Base-by-base conservation (phyloP, 2,113 vertebrate species). In the Heterocephalus glaber region DNA sequence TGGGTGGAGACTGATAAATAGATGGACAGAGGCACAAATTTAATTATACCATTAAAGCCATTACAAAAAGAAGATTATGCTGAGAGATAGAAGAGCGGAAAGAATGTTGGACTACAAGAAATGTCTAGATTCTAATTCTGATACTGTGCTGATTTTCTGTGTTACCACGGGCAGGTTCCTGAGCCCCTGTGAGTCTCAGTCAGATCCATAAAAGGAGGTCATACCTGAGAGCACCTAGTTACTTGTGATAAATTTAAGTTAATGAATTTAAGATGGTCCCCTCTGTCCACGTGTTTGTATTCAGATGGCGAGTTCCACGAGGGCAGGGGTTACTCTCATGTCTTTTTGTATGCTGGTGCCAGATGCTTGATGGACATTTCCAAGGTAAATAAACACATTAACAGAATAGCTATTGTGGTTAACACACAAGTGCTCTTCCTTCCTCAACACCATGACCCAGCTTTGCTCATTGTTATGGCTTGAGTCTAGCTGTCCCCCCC, bases 211-310 rank as follows among this genome's bases (percentile, higher is more conserved):
- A 56, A 38, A 33, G 7, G 12, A 19, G 16, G 22, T 26, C 26
- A 2, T 9, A 3, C 1, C 3, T 6, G 41, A 30, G 4, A 28
- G 10, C 2, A 17, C 20, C 41, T 26, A 33, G 54, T 52, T 44
- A 54, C 19, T 10, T 22, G 72, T 26, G 79, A n/a, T 28, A 8
- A 16, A 14, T 58, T 38, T 12, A 74, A 74, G 70, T 44, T 41
- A n/a, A 14, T 47, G 49, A 61, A 20, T 17, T 33, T 20, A 3
- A 47, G 38, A 33, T 1, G 1, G 1, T 82, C 12, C 38, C 10
- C 19, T 65, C 19, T 54, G 49, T 24, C 38, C 1, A 2, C 19
- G 5, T 87, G 90, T 38, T 92, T 35, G 6, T 38, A 19, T n/a
- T 22, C 44, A 63, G 47, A 47, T 47, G 22, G 44, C 0, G 30